Conservation (phyloP, 2,113 vertebrate genomes). For the Strix uralensis region DNA sequence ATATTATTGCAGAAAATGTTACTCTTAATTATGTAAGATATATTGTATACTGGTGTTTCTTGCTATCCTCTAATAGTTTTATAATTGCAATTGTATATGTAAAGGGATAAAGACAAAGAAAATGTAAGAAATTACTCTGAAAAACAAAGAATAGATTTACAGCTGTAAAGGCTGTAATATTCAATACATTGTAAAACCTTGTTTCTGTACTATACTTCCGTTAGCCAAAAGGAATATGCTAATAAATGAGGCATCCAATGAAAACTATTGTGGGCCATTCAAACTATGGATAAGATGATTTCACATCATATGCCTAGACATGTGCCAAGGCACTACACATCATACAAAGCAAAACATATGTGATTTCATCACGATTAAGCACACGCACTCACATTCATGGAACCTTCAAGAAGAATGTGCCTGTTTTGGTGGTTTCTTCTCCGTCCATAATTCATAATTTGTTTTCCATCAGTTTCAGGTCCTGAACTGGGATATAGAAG, state of each 20-base stretch:
- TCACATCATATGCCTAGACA: not conserved
- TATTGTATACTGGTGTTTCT: not conserved
- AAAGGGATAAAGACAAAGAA: not conserved
- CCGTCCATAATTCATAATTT: not conserved
- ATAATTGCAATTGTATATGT: not conserved
- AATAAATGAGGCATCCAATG: not conserved
- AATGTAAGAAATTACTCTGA: not conserved
- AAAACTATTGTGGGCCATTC: not conserved
- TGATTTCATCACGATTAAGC: not conserved
- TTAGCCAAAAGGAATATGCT: not conserved
- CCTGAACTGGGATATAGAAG: not conserved
- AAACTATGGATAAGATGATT: not conserved
- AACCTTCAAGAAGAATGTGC: not conserved
- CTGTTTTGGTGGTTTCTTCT: not conserved
- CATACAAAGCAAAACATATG: not conserved
- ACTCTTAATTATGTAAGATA: not conserved
- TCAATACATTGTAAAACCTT: not conserved
- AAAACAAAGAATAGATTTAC: not conserved
- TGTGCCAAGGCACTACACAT: not conserved
- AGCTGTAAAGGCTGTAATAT: not conserved
- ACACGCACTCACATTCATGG: not conserved
- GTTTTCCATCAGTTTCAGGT: not conserved
- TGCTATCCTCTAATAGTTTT: not conserved
- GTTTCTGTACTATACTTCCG: not conserved
- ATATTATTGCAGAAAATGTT: not conserved